Base-by-base conservation (phyloP, 2,797 vertebrate genomes). In the Crocodylus rhombifer region DNA sequence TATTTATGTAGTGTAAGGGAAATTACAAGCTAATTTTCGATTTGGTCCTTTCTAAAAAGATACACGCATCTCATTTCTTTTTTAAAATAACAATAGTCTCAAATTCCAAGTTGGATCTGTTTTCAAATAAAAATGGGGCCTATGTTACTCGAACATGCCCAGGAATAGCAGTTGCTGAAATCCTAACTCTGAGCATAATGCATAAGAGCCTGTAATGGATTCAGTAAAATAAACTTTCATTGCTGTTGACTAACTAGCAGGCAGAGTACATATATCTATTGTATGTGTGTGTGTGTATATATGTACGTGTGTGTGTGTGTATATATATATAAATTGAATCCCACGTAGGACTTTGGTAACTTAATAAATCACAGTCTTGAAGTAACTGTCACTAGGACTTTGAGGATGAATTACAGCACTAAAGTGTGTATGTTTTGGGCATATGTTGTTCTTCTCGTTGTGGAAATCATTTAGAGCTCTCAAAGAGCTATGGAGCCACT, bases 391-490 rank as follows among this genome's bases (percentile, higher is more conserved):
- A n/a, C 58, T 65, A 51, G 23, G 36, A 64, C 42, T 36, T n/a
- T 14, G 30, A 74, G 75, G 20, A 9, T 21, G 0, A 60, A 5
- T 74, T 42, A 11, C 30, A 21, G 23, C 75, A 4, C 65, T 79
- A 61, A 55, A 71, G 25, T 74, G 0, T 16, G 4, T 4, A 0
- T 85, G 64, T 36, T 89, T 81, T 78, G 92, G 88, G 60, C 81
- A 10, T 1, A 1, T 0, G 0, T 13, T 80, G 18, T 64, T 56
- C 26, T 14, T 73, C 87, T 84, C n/a, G 5, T 25, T 56, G 13
- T 76, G 71, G 26, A 60, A 81, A 18, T 77, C 62, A 25, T 69
- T 71, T 57, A 0, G 1, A 84, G 80, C 57, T 86, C 42, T 76
- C 82, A 69, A 15, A 82, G 86, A 58, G 62, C 81, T 71, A 6